Conservation (phyloP, 2,888 invertebrate species). For the Melinopterus prodromus region DNA sequence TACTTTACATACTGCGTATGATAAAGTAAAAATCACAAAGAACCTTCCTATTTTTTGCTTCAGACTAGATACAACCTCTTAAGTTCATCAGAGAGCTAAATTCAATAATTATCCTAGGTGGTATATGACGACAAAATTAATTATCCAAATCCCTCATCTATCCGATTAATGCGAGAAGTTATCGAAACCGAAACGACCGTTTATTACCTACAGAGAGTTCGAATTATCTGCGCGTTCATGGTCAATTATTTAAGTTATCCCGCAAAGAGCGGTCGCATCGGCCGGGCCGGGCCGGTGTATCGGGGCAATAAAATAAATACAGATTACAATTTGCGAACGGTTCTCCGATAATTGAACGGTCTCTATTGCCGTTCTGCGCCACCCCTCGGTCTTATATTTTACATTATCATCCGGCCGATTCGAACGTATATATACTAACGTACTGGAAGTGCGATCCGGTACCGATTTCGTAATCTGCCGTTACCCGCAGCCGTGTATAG, state of each 20-base stretch:
- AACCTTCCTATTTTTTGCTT: too few relatives aligned
- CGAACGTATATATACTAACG: neutral
- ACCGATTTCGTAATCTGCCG: neutral
- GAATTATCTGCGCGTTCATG: neutral
- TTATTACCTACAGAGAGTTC: neutral
- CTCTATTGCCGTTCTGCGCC: conserved; percentile 7
- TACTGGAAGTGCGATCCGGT: neutral
- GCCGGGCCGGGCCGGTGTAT: neutral
- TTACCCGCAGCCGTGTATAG: neutral
- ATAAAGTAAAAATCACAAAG: too few relatives aligned
- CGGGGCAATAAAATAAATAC: conserved; percentile 4
- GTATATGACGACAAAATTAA: neutral
- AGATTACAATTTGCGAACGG: conserved; percentile 24
- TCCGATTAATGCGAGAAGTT: neutral
- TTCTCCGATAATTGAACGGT: conserved; percentile 20
- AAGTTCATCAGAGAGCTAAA: neutral
- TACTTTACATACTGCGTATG: too few relatives aligned
- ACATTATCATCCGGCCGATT: conserved; percentile 11
- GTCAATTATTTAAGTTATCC: neutral
- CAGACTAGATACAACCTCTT: too few relatives aligned
- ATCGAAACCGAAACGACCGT: neutral
- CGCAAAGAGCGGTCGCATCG: neutral
- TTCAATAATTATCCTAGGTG: neutral
- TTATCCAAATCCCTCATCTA: neutral
- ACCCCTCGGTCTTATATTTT: conserved; percentile 15